Conservation (phyloP, 1,140 invertebrate species). For the Ostrea edulis region DNA sequence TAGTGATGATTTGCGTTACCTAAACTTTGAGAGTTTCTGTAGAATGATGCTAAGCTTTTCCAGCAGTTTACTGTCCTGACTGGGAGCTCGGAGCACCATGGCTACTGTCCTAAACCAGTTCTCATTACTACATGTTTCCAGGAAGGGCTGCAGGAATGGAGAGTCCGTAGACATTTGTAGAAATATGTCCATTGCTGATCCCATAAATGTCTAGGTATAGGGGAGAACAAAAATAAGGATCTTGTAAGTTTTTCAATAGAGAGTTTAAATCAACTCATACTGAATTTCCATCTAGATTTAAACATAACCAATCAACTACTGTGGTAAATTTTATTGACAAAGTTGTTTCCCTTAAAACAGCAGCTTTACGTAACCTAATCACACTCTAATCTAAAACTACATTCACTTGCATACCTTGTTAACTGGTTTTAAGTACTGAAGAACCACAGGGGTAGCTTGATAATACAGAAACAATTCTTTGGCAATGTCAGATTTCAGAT, state of each 20-base stretch:
- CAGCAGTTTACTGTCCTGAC: slow-evolving; percentile 72
- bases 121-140: slow-evolving; percentile 77
- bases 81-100: slow-evolving; percentile 74
- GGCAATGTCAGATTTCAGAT: slow-evolving; percentile 74
- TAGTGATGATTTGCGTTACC: background rate
- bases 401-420: slow-evolving; percentile 71
- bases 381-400: too few relatives aligned
- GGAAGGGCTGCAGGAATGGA: slow-evolving; percentile 71
- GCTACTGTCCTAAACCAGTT: slow-evolving; percentile 76
- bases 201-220: slow-evolving; percentile 68
- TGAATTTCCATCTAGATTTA: too few relatives aligned
- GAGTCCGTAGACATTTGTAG: slow-evolving; percentile 78
- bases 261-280: too few relatives aligned
- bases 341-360: background rate
- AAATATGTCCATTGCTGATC: slow-evolving; percentile 75
- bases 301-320: background rate
- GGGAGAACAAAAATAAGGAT: background rate
- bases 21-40: slow-evolving; percentile 77
- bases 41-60: slow-evolving; percentile 78
- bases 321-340: background rate
- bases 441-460: slow-evolving; percentile 74
- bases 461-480: slow-evolving; percentile 78
- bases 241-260: too few relatives aligned
- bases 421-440: slow-evolving; percentile 76
- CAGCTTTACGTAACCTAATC: background rate